Percentiles rank a stretch among this genome's conserved stretches.
Conservation (phyloP, 2,113 vertebrate species). For the Sebastes fasciatus region DNA sequence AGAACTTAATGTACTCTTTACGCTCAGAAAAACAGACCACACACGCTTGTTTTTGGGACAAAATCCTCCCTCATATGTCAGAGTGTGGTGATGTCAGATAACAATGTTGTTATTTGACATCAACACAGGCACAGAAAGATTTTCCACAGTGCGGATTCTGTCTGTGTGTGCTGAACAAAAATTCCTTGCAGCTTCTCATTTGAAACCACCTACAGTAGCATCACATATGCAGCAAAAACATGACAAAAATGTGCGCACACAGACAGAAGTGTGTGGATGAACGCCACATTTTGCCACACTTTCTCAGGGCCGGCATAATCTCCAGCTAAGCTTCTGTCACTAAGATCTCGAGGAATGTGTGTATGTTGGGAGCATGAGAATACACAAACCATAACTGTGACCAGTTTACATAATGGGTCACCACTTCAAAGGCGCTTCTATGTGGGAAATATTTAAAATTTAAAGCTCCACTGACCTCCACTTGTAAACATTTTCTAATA, state of each 20-base stretch:
- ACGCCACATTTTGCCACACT: slow-evolving; percentile 21
- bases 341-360: slow-evolving; percentile 69
- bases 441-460: neutral
- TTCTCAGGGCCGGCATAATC: slow-evolving; percentile 50
- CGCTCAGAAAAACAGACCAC: neutral
- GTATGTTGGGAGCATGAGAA: slow-evolving; percentile 33
- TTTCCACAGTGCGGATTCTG: neutral
- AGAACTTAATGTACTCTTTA: neutral
- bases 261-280: neutral
- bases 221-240: slow-evolving; percentile 6
- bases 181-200: neutral
- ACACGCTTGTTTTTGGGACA: neutral
- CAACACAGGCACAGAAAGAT: neutral
- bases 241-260: neutral
- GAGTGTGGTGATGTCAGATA: neutral
- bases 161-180: neutral
- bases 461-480: neutral
- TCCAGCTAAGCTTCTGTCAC: slow-evolving; percentile 58
- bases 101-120: neutral
- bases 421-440: slow-evolving; percentile 23
- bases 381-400: slow-evolving; percentile 43
- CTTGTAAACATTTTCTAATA: neutral
- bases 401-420: slow-evolving; percentile 34
- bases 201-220: neutral
- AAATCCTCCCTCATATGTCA: neutral